Percentiles rank a stretch among this genome's conserved stretches.
These are phyloP conservation scores for Pomacea canaliculata DNA, from an alignment of 2,888 invertebrate genomes.

Conservation along the genomic window DNA sequence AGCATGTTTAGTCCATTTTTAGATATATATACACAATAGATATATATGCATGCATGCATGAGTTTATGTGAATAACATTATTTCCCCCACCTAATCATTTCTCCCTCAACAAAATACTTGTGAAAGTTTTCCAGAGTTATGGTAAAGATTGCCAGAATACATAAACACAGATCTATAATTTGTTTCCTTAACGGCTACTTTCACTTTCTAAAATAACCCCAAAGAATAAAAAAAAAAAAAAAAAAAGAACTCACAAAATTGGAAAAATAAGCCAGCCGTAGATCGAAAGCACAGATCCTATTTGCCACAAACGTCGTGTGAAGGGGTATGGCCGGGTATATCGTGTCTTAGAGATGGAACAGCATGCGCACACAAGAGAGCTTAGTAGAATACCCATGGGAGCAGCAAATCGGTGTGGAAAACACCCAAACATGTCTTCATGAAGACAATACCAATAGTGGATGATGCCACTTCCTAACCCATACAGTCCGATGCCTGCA, in stretches of 20 bases:
- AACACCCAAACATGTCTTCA: slow-evolving; percentile 47
- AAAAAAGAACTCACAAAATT: slow-evolving; percentile 26
- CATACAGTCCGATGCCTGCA: slow-evolving; percentile 68
- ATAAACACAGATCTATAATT: too few relatives aligned
- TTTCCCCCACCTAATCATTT: too few relatives aligned
- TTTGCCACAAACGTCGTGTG: slow-evolving; percentile 65
- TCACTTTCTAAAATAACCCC: too few relatives aligned
- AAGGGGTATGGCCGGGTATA: slow-evolving; percentile 67
- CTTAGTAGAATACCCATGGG: slow-evolving; percentile 61
- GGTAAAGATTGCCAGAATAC: too few relatives aligned
- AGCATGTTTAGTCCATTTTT: too few relatives aligned
- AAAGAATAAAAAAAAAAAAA: too few relatives aligned
- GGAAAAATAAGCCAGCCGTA: slow-evolving; percentile 65
- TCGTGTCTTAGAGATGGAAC: slow-evolving; percentile 61
- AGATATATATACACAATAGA: background rate
- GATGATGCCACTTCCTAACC: slow-evolving; percentile 66
- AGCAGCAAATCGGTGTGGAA: slow-evolving; percentile 49
- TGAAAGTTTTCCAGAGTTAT: too few relatives aligned
- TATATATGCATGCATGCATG: too few relatives aligned
- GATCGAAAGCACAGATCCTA: slow-evolving; percentile 60
- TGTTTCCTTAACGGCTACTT: too few relatives aligned
- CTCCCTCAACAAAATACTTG: too few relatives aligned
- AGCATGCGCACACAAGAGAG: slow-evolving; percentile 57
- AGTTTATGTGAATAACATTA: too few relatives aligned
- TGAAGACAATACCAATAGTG: slow-evolving; percentile 65